Evolutionary conservation across 2,113 vertebrate species (phyloP).

Genomic region (Hyaena hyaena): DNA sequence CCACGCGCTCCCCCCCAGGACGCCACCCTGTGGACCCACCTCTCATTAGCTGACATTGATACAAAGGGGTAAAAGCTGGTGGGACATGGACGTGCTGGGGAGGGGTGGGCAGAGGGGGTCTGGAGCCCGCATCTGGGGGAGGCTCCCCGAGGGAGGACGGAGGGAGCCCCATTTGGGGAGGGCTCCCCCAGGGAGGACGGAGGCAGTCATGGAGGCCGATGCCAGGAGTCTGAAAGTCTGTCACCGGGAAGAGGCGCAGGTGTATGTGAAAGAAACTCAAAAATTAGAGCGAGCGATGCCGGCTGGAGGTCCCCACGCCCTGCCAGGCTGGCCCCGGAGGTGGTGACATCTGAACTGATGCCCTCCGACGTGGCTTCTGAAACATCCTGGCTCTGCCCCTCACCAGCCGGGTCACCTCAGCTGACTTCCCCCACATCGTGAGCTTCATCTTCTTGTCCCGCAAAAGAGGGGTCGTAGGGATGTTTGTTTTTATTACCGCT

Average conservation of each 20-base stretch:
- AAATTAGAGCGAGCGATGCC: neutral
- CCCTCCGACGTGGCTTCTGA: neutral
- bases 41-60: too few species aligned
- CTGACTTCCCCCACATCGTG: fast-evolving
- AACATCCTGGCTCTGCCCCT: neutral
- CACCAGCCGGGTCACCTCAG: neutral
- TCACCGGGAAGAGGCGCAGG: fast-evolving
- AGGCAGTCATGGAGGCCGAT: neutral
- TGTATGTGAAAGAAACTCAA: neutral
- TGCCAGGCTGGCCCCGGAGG: neutral
- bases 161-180: neutral
- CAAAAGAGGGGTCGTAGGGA: neutral
- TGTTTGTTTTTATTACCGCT: too few species aligned
- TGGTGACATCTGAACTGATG: neutral
- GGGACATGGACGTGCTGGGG: fast-evolving
- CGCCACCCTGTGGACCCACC: neutral
- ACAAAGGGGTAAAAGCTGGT: neutral
- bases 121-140: neutral
- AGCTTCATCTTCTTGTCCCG: neutral
- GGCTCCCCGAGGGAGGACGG: neutral
- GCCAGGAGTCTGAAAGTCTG: neutral
- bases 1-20: neutral
- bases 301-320: neutral
- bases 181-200: neutral
- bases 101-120: neutral